Conservation (phyloP, 2,113 vertebrate genomes). For the Istiophorus platypterus region DNA sequence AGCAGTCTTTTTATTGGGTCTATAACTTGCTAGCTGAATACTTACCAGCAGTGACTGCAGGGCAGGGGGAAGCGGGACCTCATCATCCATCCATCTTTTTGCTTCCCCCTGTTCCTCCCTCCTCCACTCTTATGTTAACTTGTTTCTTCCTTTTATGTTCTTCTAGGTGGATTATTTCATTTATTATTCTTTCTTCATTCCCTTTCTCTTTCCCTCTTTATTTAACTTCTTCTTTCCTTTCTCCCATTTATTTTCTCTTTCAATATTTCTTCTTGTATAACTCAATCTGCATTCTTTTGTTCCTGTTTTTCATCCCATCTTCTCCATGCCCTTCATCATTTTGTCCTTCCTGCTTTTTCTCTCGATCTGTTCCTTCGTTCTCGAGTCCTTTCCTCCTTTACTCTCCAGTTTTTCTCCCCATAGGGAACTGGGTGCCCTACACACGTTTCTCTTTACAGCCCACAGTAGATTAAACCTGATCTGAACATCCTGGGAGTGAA, state of each 20-base stretch:
- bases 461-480: background rate
- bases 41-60: conserved; percentile 25
- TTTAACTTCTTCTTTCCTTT: background rate
- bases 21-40: conserved; percentile 37
- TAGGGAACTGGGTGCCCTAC: background rate
- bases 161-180: too few species aligned
- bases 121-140: background rate
- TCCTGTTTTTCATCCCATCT: background rate
- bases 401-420: too few species aligned
- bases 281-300: background rate
- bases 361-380: background rate
- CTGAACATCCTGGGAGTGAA: background rate
- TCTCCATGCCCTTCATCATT: background rate
- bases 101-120: background rate
- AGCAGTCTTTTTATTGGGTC: conserved; percentile 53
- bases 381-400: background rate
- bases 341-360: background rate
- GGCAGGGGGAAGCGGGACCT: background rate
- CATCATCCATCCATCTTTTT: background rate
- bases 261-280: background rate
- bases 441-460: background rate
- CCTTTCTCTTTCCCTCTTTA: background rate
- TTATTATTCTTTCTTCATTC: background rate
- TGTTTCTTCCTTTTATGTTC: background rate
- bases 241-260: background rate